Base-by-base conservation (phyloP, 2,113 vertebrate species). In the Tetraodon nigroviridis region DNA sequence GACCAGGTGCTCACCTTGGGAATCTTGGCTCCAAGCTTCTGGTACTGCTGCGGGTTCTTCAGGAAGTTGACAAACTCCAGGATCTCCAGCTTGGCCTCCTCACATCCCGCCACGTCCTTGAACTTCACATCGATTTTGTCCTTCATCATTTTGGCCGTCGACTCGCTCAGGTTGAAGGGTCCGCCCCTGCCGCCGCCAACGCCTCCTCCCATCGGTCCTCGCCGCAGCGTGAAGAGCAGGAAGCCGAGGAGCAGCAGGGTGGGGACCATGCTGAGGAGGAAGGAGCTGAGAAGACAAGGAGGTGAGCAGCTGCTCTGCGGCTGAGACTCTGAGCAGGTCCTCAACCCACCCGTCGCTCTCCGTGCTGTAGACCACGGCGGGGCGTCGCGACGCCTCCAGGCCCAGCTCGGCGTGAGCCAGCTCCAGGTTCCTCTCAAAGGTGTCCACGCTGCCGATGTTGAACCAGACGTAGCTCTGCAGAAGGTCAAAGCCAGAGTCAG, bases 21-120 rank as follows among this genome's bases (percentile, higher is more conserved):
- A 64, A 99, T 98, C 87, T 99, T 99, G 83, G 96, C 96, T 44
- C 96, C 96, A 32, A 98, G 88, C 84, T 99, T 93, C 82, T 97
- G 90, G 76, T 98, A 99, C 57, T 99, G 96, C 75, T 95, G 97
- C 55, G 96, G 96, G 79, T 98, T 98, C 90, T 98, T 98, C 61
- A 99, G 87, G 67, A 98, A 99, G 81, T 98, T 99, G 54, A 98
- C 96, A 13, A 99, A 98, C 82, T 99, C 96, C 96, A 99, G 98
- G 80, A 99, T 99, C 80, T 99, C 96, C 69, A 99, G 80, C 79
- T 99, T 98, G 58, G 95, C 96, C 73, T 99, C 96, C 78, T 98
- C 96, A 14, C 96, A 98, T 71, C 96, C 96, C 0, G 96, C 96
- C 61, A 99, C 96, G 3, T 99, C 96, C 87, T 97, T 97, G 81